Evolutionary conservation across 2,888 invertebrate genomes (phyloP).

Genomic region (Hirudinaria manillensis): DNA sequence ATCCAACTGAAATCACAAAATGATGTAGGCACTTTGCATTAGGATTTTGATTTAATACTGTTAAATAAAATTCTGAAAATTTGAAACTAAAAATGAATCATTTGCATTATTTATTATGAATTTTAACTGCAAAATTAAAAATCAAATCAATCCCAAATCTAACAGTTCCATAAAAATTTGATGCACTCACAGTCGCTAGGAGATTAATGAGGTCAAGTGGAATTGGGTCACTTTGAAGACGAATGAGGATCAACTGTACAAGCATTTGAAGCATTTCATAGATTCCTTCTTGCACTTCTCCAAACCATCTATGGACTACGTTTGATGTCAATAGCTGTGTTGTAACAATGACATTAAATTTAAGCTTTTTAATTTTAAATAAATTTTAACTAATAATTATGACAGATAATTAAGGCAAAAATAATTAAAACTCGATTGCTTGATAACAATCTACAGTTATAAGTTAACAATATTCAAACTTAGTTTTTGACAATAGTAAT

Average conservation of each 20-base stretch:
- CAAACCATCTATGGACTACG: conserved; percentile 56
- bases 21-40: too few species aligned
- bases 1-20: too few species aligned
- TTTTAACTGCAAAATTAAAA: too few species aligned
- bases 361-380: background rate
- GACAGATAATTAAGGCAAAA: too few species aligned
- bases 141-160: too few species aligned
- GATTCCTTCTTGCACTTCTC: conserved; percentile 57
- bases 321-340: conserved; percentile 53
- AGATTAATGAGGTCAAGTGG: conserved; percentile 51
- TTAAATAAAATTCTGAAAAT: too few species aligned
- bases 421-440: background rate
- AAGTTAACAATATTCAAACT: background rate
- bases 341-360: background rate
- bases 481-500: too few species aligned
- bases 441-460: too few species aligned
- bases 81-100: too few species aligned
- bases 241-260: conserved; percentile 53
- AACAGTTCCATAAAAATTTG: too few species aligned
- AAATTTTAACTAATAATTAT: background rate
- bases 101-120: too few species aligned
- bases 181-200: conserved; percentile 48
- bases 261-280: conserved; percentile 56
- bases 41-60: too few species aligned
- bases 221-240: conserved; percentile 53